Percentiles rank a stretch among this genome's conserved stretches.
These are phyloP conservation scores for Cyprinodon tularosa DNA, from an alignment of 2,113 vertebrate genomes.

Conservation along the genomic window DNA sequence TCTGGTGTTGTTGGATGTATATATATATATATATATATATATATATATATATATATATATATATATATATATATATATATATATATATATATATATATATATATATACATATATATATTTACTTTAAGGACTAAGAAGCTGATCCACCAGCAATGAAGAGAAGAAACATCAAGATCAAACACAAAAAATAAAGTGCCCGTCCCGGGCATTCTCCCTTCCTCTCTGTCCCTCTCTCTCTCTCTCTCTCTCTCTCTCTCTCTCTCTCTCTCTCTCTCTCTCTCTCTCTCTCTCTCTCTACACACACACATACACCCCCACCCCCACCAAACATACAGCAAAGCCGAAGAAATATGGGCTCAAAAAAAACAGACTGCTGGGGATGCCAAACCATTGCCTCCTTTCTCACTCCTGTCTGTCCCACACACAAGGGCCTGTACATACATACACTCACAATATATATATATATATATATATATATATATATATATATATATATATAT, in stretches of 20 bases:
- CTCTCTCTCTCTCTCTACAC: not conserved
- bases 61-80: too few species aligned
- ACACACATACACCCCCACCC: slow-evolving; percentile 1
- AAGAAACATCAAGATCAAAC: not conserved
- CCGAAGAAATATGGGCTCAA: slow-evolving; percentile 50
- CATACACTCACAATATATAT: not conserved
- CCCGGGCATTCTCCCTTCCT: not conserved
- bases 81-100: too few species aligned
- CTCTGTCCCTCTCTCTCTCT: too few species aligned
- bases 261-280: too few species aligned
- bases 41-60: too few species aligned
- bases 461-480: too few species aligned
- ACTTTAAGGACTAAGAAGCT: not conserved
- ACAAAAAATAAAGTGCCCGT: not conserved
- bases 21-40: too few species aligned
- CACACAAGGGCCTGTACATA: not conserved
- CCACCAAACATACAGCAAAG: not conserved
- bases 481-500: too few species aligned
- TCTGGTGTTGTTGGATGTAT: too few species aligned
- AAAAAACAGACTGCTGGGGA: slow-evolving; percentile 51
- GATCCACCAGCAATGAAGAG: not conserved
- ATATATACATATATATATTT: too few species aligned
- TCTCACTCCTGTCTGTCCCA: not conserved
- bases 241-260: too few species aligned
- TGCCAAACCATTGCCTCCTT: slow-evolving; percentile 35